phyloP scores from a whole-genome alignment of 2,797 vertebrate species.

The Enteromius trimaculatus region DNA sequence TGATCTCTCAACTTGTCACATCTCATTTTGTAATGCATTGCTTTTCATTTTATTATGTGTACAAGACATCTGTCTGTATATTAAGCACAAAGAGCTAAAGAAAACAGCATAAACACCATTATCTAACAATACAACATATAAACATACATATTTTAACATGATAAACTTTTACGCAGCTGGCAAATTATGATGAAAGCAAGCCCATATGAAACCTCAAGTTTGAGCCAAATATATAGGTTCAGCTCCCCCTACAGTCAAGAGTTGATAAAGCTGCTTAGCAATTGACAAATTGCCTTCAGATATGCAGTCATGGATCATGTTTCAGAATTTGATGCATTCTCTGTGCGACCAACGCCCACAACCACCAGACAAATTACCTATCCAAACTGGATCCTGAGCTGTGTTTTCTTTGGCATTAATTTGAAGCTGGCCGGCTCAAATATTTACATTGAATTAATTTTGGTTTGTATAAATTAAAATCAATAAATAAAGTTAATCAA shows the following conservation, averaged over 20 bases:
- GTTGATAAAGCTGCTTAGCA: background rate
- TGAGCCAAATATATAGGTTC: background rate
- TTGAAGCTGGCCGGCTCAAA: background rate
- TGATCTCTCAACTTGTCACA: background rate
- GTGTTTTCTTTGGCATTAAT: background rate
- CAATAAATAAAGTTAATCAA: background rate
- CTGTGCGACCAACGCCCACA: background rate
- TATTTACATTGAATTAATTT: background rate
- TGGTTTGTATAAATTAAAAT: background rate
- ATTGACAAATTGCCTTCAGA: background rate
- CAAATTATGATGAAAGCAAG: background rate
- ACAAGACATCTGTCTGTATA: background rate
- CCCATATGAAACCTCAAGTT: background rate
- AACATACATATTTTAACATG: background rate
- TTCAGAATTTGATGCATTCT: constrained; percentile 32
- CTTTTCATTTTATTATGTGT: background rate
- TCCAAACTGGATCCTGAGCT: background rate
- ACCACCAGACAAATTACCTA: background rate
- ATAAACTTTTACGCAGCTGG: background rate
- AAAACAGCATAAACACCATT: background rate
- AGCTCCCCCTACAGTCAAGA: background rate
- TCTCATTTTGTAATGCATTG: background rate
- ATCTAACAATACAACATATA: background rate
- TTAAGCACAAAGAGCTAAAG: no score
- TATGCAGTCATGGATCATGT: background rate